phyloP scores from a whole-genome alignment of 92 coral and sea anemone species.

The Palythoa grandiflora region DNA sequence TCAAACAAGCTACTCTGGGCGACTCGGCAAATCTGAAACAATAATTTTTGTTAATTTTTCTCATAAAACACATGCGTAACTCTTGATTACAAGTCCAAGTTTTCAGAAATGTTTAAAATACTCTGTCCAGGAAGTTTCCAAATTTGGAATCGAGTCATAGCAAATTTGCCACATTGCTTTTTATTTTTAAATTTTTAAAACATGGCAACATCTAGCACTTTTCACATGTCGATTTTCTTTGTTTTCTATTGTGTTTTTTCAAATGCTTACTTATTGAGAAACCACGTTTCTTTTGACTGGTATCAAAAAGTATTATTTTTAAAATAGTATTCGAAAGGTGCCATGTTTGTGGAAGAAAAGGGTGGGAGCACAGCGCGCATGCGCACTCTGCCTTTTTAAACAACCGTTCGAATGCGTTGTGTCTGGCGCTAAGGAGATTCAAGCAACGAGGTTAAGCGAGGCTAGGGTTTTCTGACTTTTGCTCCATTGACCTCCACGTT shows the following conservation, averaged over 20 bases:
- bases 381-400: conserved; percentile 21
- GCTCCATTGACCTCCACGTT: conserved; percentile 1
- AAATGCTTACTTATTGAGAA: not conserved
- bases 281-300: not conserved
- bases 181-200: no score
- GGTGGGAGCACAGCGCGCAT: conserved; percentile 40
- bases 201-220: not conserved
- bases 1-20: no score
- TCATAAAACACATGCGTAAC: no score
- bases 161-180: no score
- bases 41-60: no score
- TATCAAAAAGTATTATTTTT: not conserved
- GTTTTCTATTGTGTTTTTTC: not conserved
- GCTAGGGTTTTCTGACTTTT: not conserved
- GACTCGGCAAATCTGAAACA: no score
- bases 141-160: no score
- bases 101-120: no score
- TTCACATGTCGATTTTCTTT: not conserved
- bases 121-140: no score
- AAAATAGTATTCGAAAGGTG: not conserved
- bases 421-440: conserved; percentile 19
- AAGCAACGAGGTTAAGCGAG: not conserved
- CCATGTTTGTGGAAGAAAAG: not conserved
- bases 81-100: no score
- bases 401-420: conserved; percentile 30